These are phyloP conservation scores for Peromyscus nudipes DNA, from an alignment of 2,797 vertebrate species.

Conservation along the genomic window DNA sequence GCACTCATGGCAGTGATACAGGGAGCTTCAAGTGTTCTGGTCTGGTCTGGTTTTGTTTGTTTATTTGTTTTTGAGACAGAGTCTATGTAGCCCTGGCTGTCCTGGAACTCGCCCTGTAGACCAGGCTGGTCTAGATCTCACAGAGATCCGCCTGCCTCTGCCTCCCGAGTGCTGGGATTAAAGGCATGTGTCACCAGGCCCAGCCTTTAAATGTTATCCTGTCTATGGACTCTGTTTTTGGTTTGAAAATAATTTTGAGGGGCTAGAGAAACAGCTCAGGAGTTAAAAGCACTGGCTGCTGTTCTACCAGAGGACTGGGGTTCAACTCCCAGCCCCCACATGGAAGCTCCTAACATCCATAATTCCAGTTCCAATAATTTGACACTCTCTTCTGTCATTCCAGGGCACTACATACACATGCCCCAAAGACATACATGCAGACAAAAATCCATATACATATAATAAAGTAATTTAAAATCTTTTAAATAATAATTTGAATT, in stretches of 20 bases:
- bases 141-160: background rate
- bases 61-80: too few species aligned
- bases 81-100: background rate
- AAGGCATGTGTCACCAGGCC: background rate
- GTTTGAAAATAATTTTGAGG: background rate
- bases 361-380: background rate
- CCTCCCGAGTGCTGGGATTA: background rate
- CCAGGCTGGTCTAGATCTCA: background rate
- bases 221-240: background rate
- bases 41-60: background rate
- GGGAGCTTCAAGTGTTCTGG: background rate
- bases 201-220: background rate
- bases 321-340: background rate
- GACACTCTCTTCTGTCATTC: background rate
- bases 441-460: background rate
- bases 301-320: background rate
- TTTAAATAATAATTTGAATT: slow-evolving; percentile 56
- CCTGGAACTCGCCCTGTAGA: background rate
- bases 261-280: background rate
- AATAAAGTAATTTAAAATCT: background rate
- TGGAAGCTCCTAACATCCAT: background rate
- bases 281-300: background rate
- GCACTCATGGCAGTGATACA: background rate
- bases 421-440: background rate
- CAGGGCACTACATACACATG: background rate